phyloP scores from a whole-genome alignment of 2,888 invertebrate genomes.

The Ophion costatus region DNA sequence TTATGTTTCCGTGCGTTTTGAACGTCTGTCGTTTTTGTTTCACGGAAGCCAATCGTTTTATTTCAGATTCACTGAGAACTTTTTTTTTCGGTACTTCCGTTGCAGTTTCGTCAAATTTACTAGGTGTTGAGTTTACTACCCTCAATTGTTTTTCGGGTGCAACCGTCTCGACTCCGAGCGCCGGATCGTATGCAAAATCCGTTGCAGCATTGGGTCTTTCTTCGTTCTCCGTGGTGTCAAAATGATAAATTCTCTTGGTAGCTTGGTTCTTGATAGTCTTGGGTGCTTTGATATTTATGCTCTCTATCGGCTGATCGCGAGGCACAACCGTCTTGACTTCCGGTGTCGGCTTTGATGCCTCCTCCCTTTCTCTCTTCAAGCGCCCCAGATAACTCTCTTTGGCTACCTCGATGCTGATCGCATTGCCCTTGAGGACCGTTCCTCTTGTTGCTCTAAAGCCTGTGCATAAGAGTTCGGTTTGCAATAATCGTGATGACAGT shows the following conservation, averaged over 20 bases:
- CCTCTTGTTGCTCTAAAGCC: constrained; percentile 67
- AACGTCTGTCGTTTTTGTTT: constrained; percentile 87
- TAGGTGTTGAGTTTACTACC: neutral
- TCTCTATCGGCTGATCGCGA: constrained; percentile 34
- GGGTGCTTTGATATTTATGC: constrained; percentile 54
- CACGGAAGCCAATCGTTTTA: constrained; percentile 88
- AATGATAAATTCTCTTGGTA: constrained; percentile 55
- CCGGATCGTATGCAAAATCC: constrained; percentile 41
- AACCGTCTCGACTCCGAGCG: constrained; percentile 8
- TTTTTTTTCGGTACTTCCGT: constrained; percentile 12
- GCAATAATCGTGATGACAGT: neutral
- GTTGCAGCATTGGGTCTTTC: neutral
- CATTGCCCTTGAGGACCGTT: constrained; percentile 58
- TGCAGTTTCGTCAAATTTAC: neutral
- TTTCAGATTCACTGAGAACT: constrained; percentile 84
- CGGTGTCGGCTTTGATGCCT: constrained; percentile 37
- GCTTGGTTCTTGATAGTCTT: constrained; percentile 28
- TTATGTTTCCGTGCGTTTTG: constrained; percentile 87
- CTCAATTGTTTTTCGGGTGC: neutral
- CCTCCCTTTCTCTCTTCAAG: constrained; percentile 70
- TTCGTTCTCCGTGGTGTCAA: constrained; percentile 22
- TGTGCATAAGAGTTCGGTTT: constrained; percentile 28
- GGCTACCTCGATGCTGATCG: constrained; percentile 68
- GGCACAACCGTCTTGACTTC: neutral
- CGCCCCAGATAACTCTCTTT: constrained; percentile 72